Conservation (phyloP, 1,140 invertebrate genomes). For the Spodoptera frugiperda region DNA sequence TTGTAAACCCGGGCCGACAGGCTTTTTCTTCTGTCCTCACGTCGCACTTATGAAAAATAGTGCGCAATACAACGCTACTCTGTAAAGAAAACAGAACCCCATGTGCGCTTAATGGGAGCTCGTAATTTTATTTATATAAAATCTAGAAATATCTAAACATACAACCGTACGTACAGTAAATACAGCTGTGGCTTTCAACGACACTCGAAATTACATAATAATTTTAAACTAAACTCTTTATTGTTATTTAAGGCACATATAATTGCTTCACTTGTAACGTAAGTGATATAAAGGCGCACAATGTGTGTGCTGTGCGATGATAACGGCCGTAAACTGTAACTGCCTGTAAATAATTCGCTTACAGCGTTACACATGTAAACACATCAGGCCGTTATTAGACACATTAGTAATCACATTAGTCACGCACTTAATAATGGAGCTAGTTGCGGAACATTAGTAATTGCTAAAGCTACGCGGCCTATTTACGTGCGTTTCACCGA, state of each 20-base stretch:
- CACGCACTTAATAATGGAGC: constrained; percentile 20
- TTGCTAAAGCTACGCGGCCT: constrained; percentile 28
- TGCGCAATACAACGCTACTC: constrained; percentile 50
- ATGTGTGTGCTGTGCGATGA: constrained; percentile 20
- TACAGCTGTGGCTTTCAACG: constrained; percentile 23
- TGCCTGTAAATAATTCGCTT: constrained; percentile 18
- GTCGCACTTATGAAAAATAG: constrained; percentile 69
- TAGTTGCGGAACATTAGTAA: constrained; percentile 39
- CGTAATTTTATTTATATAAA: constrained; percentile 17
- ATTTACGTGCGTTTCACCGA: constrained; percentile 15
- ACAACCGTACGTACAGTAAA: neutral
- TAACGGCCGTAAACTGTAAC: constrained; percentile 25
- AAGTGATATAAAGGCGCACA: constrained; percentile 10
- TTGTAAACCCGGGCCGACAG: constrained; percentile 59
- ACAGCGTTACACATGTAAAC: constrained; percentile 19
- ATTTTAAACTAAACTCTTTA: constrained; percentile 29
- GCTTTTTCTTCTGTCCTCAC: constrained; percentile 62
- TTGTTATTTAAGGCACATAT: constrained; percentile 24
- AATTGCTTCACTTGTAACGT: constrained; percentile 14
- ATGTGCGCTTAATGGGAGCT: neutral
- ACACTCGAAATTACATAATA: constrained; percentile 15
- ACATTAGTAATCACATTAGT: constrained; percentile 34
- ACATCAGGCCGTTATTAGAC: constrained; percentile 23
- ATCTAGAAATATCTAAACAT: constrained; percentile 4
- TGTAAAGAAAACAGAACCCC: constrained; percentile 33